phyloP scores from a whole-genome alignment of 2,113 vertebrate genomes.

The Chunga burmeisteri region DNA sequence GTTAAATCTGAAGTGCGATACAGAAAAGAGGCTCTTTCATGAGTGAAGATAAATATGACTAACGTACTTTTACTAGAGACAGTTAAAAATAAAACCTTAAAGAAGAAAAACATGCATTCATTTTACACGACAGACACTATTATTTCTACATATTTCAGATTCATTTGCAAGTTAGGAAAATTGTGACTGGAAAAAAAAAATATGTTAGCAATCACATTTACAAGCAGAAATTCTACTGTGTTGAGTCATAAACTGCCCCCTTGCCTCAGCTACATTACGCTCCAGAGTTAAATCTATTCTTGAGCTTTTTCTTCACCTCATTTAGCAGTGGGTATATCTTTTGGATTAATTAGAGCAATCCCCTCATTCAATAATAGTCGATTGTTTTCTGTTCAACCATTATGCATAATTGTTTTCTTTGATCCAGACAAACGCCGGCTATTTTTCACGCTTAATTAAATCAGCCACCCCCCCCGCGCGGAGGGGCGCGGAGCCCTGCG shows the following conservation, averaged over 20 bases:
- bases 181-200: conserved; percentile 41
- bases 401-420: conserved; percentile 63
- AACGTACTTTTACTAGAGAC: conserved; percentile 55
- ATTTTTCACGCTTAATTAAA: conserved; percentile 58
- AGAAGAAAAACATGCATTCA: conserved; percentile 39
- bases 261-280: conserved; percentile 52
- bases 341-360: conserved; percentile 71
- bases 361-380: conserved; percentile 47
- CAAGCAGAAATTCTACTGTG: conserved; percentile 47
- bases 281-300: conserved; percentile 48
- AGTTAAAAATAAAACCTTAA: conserved; percentile 62
- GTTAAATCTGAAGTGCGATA: neutral
- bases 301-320: conserved; percentile 61
- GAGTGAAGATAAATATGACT: conserved; percentile 53
- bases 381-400: conserved; percentile 64
- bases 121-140: conserved; percentile 42
- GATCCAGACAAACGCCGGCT: neutral
- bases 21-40: conserved; percentile 21
- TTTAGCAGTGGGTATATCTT: conserved; percentile 72
- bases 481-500: neutral
- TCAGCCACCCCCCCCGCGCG: neutral
- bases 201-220: neutral
- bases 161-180: conserved; percentile 57
- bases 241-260: conserved; percentile 61
- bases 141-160: conserved; percentile 58